Conservation (phyloP, 2,113 vertebrate species). For the Antennarius striatus region DNA sequence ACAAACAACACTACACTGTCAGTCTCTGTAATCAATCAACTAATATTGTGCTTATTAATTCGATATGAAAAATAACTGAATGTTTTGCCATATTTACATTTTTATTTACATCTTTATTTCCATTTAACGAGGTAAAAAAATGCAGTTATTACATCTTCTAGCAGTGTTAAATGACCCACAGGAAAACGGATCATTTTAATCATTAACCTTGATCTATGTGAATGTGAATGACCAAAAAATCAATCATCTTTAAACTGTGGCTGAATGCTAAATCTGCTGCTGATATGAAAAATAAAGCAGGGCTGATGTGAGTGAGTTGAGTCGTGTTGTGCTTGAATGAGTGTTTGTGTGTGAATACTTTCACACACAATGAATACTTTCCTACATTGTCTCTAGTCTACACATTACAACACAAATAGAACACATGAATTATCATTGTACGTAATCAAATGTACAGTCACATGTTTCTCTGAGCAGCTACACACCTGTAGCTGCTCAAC, state of each 20-base stretch:
- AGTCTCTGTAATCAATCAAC: too few relatives aligned
- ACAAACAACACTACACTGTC: too few relatives aligned
- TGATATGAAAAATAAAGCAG: not conserved
- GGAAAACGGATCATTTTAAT: slow-evolving; percentile 5
- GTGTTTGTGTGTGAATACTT: slow-evolving; percentile 10
- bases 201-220: not conserved
- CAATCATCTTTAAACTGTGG: not conserved
- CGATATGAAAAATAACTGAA: too few relatives aligned
- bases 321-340: slow-evolving; percentile 9
- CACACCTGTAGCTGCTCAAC: slow-evolving; percentile 9
- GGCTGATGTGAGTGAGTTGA: not conserved
- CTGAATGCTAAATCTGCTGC: not conserved
- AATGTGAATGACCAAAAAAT: not conserved
- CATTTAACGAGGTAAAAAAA: too few relatives aligned
- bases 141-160: not conserved
- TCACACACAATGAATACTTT: too few relatives aligned
- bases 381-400: too few relatives aligned
- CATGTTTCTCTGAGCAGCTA: not conserved
- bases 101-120: too few relatives aligned
- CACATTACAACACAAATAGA: too few relatives aligned
- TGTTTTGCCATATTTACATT: not conserved
- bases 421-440: not conserved
- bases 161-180: not conserved
- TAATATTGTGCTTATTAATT: too few relatives aligned
- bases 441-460: not conserved